Percentiles rank a stretch among this genome's conserved stretches.
phyloP scores from a whole-genome alignment of 37 sponge, comb jelly and placozoan species.

The Ianthella basta region DNA sequence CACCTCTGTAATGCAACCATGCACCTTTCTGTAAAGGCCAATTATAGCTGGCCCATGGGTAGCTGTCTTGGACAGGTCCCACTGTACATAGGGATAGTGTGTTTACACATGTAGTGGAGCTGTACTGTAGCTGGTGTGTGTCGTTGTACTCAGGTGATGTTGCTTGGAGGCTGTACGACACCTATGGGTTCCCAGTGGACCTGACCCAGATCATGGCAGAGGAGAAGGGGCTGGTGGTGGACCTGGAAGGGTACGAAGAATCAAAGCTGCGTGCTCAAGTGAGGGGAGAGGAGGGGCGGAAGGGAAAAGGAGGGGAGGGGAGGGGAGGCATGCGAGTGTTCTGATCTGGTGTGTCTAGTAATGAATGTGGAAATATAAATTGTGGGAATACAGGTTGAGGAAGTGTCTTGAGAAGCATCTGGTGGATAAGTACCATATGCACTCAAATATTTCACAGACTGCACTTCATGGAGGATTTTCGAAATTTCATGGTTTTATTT shows the following conservation, averaged over 20 bases:
- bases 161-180: constrained; percentile 96
- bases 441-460: too few relatives aligned
- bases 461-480: too few relatives aligned
- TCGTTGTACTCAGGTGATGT: constrained; percentile 74
- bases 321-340: background rate
- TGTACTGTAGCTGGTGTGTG: background rate
- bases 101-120: too few relatives aligned
- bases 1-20: too few relatives aligned
- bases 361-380: background rate
- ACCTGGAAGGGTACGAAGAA: constrained; percentile 79
- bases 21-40: too few relatives aligned
- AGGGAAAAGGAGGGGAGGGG: background rate
- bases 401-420: too few relatives aligned
- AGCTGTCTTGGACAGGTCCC: too few relatives aligned
- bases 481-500: too few relatives aligned
- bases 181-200: constrained; percentile 97
- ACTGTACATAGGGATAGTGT: too few relatives aligned
- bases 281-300: too few relatives aligned
- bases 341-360: background rate
- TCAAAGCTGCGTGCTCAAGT: constrained; percentile 88
- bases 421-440: too few relatives aligned
- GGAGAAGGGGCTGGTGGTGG: constrained; percentile 79
- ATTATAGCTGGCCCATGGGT: too few relatives aligned
- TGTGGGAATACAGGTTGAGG: background rate
- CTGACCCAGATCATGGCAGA: constrained; percentile 97